These are phyloP conservation scores for Brachionus plicatilis DNA, from an alignment of 1,140 invertebrate genomes.

Conservation along the genomic window DNA sequence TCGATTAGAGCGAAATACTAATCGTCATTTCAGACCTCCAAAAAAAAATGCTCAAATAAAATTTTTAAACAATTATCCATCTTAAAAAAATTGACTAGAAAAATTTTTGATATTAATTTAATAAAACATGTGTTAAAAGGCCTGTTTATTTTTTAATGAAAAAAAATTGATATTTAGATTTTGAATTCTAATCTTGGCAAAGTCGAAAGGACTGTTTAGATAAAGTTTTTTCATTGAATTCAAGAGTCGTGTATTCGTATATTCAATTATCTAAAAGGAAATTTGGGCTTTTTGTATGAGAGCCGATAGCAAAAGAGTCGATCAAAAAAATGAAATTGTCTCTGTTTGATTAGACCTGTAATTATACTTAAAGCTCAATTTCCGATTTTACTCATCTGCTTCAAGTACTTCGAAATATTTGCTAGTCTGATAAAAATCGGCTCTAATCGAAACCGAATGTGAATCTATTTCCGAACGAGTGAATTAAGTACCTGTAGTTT, in stretches of 20 bases:
- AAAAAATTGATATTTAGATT: no score
- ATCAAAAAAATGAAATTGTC: background rate
- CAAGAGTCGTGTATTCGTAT: background rate
- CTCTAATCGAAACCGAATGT: background rate
- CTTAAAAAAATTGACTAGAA: no score
- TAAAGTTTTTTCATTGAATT: background rate
- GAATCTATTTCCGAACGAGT: background rate
- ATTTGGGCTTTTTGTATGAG: background rate
- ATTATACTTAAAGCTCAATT: background rate
- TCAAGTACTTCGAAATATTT: background rate
- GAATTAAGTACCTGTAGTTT: conserved; percentile 21
- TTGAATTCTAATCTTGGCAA: background rate
- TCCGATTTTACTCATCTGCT: background rate
- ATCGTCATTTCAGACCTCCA: no score
- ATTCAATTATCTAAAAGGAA: background rate
- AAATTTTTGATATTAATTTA: no score
- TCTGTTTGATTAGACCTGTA: background rate
- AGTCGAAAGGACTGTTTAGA: background rate
- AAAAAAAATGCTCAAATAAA: no score
- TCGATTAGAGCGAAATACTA: no score
- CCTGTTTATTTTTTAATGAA: no score
- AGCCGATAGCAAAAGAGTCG: background rate
- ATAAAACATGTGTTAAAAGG: no score
- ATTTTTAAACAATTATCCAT: no score
- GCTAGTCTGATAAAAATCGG: background rate